phyloP scores from a whole-genome alignment of 2,888 invertebrate species.

The Elysia crispata region DNA sequence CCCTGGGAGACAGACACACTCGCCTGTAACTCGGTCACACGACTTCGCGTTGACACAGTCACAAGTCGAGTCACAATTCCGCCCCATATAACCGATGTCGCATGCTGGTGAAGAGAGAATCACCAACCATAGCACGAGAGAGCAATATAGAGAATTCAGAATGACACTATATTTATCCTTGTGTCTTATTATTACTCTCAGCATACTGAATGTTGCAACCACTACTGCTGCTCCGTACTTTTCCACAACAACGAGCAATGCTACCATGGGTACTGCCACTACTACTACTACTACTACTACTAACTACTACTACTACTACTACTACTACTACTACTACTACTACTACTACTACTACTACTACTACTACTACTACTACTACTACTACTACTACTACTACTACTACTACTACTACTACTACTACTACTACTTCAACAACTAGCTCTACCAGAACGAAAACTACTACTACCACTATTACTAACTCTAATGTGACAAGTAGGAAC shows the following conservation, averaged over 20 bases:
- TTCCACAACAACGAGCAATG: no score
- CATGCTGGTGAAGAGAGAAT: slow-evolving; percentile 82
- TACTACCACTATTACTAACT: no score
- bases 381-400: slow-evolving; percentile 26
- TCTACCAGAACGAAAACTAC: no score
- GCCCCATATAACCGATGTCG: slow-evolving; percentile 77
- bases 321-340: slow-evolving; percentile 29
- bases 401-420: slow-evolving; percentile 29
- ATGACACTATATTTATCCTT: no score
- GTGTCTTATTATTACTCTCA: no score
- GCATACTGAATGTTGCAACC: no score
- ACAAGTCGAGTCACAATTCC: slow-evolving; percentile 75
- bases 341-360: slow-evolving; percentile 26
- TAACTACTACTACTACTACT: no score
- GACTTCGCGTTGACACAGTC: slow-evolving; percentile 62
- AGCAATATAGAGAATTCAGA: no score
- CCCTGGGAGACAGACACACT: slow-evolving; percentile 82
- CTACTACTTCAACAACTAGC: not conserved
- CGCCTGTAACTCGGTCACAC: slow-evolving; percentile 82
- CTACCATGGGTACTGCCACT: not conserved
- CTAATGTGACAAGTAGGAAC: no score
- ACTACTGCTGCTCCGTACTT: no score
- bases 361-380: slow-evolving; percentile 26
- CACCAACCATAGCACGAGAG: no score
- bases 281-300: not conserved